Evolutionary conservation across 2,113 vertebrate genomes (phyloP).

Genomic region (Scatophagus argus): DNA sequence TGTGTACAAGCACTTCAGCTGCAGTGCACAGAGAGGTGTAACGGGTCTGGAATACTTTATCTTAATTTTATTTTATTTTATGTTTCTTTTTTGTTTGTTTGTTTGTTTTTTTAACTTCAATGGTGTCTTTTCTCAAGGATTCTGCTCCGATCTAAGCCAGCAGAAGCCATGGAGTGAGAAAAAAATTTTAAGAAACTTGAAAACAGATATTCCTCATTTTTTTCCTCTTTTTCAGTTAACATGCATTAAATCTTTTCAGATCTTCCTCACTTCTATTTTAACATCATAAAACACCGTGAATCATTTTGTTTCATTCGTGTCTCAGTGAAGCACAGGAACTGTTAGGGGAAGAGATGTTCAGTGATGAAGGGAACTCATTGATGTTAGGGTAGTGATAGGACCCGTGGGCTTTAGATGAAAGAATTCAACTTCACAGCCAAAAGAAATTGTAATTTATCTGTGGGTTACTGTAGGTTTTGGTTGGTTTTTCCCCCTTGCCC

Average conservation of each 20-base stretch:
- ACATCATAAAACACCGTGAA: neutral
- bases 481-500: neutral
- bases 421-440: neutral
- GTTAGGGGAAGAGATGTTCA: slow-evolving; percentile 10
- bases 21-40: neutral
- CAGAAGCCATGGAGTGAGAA: neutral
- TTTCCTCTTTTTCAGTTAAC: neutral
- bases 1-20: neutral
- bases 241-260: neutral
- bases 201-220: neutral
- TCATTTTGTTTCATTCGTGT: slow-evolving; percentile 33
- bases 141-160: slow-evolving; percentile 19
- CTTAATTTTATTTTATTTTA: too few relatives aligned
- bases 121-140: neutral
- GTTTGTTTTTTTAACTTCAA: slow-evolving; percentile 9
- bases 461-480: neutral
- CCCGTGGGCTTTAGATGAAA: slow-evolving; percentile 22
- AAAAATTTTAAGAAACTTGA: slow-evolving; percentile 6
- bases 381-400: slow-evolving; percentile 13
- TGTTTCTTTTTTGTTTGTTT: too few relatives aligned
- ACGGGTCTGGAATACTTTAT: neutral
- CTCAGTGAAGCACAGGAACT: slow-evolving; percentile 20
- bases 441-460: slow-evolving; percentile 13
- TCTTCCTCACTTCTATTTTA: neutral
- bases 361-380: slow-evolving; percentile 26